These are phyloP conservation scores for Spermophilus dauricus DNA, from an alignment of 2,113 vertebrate genomes.

Conservation along the genomic window DNA sequence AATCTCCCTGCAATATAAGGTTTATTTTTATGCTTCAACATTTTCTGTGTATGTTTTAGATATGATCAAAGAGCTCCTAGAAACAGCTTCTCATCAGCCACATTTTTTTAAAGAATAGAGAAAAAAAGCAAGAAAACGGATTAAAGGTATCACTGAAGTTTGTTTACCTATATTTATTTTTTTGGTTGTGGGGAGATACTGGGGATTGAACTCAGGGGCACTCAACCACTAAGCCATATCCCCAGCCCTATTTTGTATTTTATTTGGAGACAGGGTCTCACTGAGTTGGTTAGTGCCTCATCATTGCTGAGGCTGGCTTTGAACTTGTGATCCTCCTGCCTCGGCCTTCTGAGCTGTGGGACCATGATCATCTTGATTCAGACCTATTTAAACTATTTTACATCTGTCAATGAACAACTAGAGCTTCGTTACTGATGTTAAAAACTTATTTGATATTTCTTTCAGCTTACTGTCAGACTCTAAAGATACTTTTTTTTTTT, in stretches of 20 bases:
- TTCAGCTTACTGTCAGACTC: neutral
- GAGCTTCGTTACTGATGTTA: neutral
- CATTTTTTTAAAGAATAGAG: constrained; percentile 42
- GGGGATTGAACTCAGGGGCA: no score
- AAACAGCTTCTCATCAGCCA: constrained; percentile 67
- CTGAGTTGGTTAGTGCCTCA: no score
- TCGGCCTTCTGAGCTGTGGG: no score
- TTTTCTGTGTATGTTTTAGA: constrained; percentile 45
- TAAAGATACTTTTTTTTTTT: neutral
- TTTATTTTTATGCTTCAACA: constrained; percentile 68
- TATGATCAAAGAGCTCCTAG: constrained; percentile 60
- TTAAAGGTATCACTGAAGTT: neutral
- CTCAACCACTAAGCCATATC: no score
- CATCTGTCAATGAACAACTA: neutral
- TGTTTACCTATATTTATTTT: constrained; percentile 64
- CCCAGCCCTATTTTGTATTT: no score
- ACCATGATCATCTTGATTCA: neutral
- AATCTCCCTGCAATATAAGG: constrained; percentile 45
- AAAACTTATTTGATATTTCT: neutral
- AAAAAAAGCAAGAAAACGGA: constrained; percentile 41
- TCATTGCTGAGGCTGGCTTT: no score
- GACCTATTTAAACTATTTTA: neutral
- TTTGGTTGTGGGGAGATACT: no score
- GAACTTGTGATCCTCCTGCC: no score
- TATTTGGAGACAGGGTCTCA: no score